Evolutionary conservation across 2,888 invertebrate species (phyloP), one percentile per base, ranked within the genome.

Genomic region (Tachina lurida): DNA sequence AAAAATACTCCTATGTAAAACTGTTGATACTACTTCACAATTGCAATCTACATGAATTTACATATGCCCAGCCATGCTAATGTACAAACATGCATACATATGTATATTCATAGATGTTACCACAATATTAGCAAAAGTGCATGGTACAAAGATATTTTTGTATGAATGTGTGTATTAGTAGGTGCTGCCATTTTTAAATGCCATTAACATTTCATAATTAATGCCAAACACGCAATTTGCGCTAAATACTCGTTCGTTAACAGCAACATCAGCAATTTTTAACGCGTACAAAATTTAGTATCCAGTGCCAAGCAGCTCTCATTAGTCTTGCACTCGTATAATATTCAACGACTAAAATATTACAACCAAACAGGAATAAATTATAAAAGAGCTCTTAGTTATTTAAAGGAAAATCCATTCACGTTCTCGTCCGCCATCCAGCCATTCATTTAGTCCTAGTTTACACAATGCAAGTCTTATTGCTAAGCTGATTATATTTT

Each of bases 171-270:
- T 43, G 65, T 80, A 65, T 67, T 47, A 43, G 86, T 81, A 80
- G 80, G 79, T 84, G 84, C 84, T 84, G 75, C 84, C 83, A 87
- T 89, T 89, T 89, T 86, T 86, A 85, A 86, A 88, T 82, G 87
- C 89, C 89, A 91, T 91, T 91, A 90, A 89, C 87, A 88, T 89
- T 89, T 88, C 89, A 89, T 91, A 91, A 91, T 91, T 90, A 90
- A 90, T 90, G 89, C 90, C 90, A 91, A 91, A 90, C 91, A 91
- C 91, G 91, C 91, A 88, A 91, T 90, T 91, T 89, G 87, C 88
- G 87, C 89, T 89, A 91, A 90, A 91, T 89, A 88, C 79, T 79
- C 74, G 73, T 85, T 81, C 73, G 56, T 75, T 73, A 76, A 52
- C 79, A 67, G 15, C 63, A 76, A 63, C 56, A 73, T 52, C 68